phyloP scores from a whole-genome alignment of 2,113 vertebrate genomes.

The Neodon shergylaensis region DNA sequence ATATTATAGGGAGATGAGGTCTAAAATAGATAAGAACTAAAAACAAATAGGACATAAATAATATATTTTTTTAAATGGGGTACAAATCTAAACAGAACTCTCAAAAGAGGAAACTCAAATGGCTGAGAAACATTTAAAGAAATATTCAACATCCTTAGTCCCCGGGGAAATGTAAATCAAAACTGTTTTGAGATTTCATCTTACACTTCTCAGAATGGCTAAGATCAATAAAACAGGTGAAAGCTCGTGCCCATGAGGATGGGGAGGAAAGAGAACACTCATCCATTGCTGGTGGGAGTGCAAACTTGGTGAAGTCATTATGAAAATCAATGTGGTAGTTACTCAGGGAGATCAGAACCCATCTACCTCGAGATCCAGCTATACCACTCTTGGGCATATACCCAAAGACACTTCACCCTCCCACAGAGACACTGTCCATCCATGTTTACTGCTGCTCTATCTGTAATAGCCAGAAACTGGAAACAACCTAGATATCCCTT shows the following conservation, averaged over 20 bases:
- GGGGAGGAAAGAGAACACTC: not conserved
- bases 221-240: not conserved
- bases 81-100: not conserved
- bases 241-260: not conserved
- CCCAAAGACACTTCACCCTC: not conserved
- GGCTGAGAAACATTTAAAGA: not conserved
- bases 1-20: not conserved
- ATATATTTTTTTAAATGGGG: not conserved
- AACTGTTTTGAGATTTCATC: not conserved
- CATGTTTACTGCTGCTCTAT: not conserved
- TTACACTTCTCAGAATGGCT: not conserved
- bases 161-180: not conserved
- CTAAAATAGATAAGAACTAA: not conserved
- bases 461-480: not conserved
- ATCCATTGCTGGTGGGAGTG: not conserved
- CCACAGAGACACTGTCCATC: not conserved
- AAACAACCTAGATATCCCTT: not conserved
- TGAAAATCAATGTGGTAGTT: not conserved
- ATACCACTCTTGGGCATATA: not conserved
- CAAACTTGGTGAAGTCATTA: not conserved
- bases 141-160: not conserved
- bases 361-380: too few species aligned
- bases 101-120: not conserved
- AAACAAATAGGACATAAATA: not conserved
- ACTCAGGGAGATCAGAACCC: not conserved